Evolutionary conservation across 2,888 invertebrate species (phyloP).

Genomic region (Octodonta nipae): DNA sequence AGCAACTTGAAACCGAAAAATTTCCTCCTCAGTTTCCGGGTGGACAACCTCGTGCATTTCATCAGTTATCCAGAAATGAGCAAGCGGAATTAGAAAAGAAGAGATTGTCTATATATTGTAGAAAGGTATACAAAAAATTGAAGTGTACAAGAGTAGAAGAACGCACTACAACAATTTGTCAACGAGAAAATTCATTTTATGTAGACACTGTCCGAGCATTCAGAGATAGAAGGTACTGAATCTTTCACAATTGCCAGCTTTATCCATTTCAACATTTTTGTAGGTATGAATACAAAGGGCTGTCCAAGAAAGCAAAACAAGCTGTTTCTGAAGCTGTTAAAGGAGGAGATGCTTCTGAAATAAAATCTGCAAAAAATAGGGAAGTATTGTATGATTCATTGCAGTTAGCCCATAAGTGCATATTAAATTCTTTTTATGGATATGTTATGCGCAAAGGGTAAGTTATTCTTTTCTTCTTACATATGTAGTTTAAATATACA

Average conservation of each 20-base stretch:
- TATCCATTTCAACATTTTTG: conserved; percentile 4
- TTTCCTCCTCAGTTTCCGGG: conserved; percentile 73
- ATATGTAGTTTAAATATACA: too few relatives aligned
- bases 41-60: conserved; percentile 72
- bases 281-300: conserved; percentile 89
- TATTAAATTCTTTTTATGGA: conserved; percentile 97
- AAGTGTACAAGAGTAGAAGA: conserved; percentile 82
- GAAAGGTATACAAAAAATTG: conserved; percentile 87
- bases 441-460: conserved; percentile 75
- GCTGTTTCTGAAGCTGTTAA: conserved; percentile 67
- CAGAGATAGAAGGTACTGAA: conserved; percentile 45
- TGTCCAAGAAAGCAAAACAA: conserved; percentile 82
- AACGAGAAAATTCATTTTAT: conserved; percentile 96
- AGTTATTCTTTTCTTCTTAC: too few relatives aligned
- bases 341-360: conserved; percentile 77
- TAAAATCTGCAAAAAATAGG: conserved; percentile 77
- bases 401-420: conserved; percentile 97
- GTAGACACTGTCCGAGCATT: conserved; percentile 97
- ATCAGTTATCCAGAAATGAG: conserved; percentile 51
- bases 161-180: conserved; percentile 81
- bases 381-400: conserved; percentile 94
- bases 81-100: conserved; percentile 86
- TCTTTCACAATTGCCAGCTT: background rate
- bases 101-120: conserved; percentile 83
- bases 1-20: conserved; percentile 91